These are phyloP conservation scores for Salmo trutta DNA, from an alignment of 2,797 vertebrate species.

Conservation along the genomic window DNA sequence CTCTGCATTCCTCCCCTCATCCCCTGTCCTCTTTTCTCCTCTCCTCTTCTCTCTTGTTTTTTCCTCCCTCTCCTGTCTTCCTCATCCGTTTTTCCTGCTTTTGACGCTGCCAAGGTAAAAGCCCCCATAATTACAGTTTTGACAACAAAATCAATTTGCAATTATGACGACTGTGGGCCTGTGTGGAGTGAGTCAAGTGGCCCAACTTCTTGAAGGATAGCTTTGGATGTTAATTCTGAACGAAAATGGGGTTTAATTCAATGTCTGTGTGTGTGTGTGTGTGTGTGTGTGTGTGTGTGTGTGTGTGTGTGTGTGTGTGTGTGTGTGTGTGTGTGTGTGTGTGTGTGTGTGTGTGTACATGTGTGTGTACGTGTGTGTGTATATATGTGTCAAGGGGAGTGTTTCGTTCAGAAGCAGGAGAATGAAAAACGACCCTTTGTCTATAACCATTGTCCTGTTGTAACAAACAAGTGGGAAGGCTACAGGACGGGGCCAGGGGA, in stretches of 20 bases:
- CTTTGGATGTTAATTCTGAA: conserved; percentile 51
- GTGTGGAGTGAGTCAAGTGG: conserved; percentile 5
- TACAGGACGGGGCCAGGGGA: not conserved
- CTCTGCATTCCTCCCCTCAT: not conserved
- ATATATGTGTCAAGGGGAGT: not conserved
- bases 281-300: not conserved
- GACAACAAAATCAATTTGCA: conserved; percentile 65
- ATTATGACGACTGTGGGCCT: conserved; percentile 56
- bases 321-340: not conserved
- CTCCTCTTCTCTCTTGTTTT: conserved; percentile 1
- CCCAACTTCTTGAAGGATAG: conserved; percentile 41
- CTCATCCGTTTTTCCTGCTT: conserved; percentile 36
- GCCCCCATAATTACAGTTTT: conserved; percentile 52
- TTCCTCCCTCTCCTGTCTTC: not conserved
- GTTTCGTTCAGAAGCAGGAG: not conserved
- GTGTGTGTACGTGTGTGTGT: not conserved
- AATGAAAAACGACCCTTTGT: not conserved
- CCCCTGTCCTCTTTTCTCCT: not conserved
- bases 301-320: not conserved
- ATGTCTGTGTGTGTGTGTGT: not conserved
- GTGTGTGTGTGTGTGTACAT: too few relatives aligned
- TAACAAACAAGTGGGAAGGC: not conserved
- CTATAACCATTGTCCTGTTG: not conserved
- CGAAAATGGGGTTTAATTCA: conserved; percentile 28
- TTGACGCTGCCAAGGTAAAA: conserved; percentile 42